These are phyloP conservation scores for Lepus europaeus DNA, from an alignment of 2,113 vertebrate genomes.

Conservation along the genomic window DNA sequence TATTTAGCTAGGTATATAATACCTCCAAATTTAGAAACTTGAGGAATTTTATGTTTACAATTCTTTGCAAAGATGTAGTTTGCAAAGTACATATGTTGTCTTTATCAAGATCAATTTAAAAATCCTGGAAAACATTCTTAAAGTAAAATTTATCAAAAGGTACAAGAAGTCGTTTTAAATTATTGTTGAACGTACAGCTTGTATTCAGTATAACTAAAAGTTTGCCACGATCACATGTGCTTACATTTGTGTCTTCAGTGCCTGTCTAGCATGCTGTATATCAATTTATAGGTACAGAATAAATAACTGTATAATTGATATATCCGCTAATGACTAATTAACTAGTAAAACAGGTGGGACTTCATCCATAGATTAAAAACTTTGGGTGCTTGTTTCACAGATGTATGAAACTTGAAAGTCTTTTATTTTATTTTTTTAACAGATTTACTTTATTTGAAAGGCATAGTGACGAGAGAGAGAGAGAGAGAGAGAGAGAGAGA, in stretches of 20 bases:
- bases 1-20: background rate
- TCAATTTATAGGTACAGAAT: background rate
- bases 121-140: background rate
- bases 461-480: too few species aligned
- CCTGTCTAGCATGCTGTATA: background rate
- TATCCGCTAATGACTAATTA: background rate
- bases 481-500: too few species aligned
- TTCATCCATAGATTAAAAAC: background rate
- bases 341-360: background rate
- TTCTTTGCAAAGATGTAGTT: background rate
- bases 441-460: too few species aligned
- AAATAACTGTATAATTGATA: background rate
- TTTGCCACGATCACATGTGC: background rate
- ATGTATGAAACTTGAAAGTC: background rate
- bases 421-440: background rate
- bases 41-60: background rate
- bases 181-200: conserved; percentile 1
- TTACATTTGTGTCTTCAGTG: background rate
- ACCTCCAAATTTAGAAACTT: background rate
- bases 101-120: background rate
- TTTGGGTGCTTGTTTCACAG: background rate
- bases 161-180: background rate
- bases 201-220: background rate
- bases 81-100: background rate
- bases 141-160: background rate